Conservation (phyloP, 2,113 vertebrate genomes). For the Microcebus jonahi region DNA sequence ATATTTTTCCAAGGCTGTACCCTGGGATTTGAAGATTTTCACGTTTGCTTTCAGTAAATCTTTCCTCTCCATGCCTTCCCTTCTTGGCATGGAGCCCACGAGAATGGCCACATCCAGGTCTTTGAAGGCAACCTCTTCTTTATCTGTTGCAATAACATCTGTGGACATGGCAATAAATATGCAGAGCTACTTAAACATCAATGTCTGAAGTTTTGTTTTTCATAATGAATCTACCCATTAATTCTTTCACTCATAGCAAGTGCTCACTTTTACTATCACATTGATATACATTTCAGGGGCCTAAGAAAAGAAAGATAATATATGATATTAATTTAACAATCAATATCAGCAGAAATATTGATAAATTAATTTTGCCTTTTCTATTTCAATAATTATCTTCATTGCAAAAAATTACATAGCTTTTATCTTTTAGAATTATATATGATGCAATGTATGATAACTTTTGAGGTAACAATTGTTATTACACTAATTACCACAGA, state of each 20-base stretch:
- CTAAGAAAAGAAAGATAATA: neutral
- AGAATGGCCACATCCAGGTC: slow-evolving; percentile 95
- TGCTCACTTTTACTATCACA: slow-evolving; percentile 30
- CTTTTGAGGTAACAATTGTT: slow-evolving; percentile 9
- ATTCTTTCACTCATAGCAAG: slow-evolving; percentile 41
- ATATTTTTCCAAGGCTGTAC: slow-evolving; percentile 95
- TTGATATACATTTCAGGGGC: neutral
- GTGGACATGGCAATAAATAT: slow-evolving; percentile 56
- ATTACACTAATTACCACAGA: slow-evolving; percentile 9
- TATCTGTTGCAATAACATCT: slow-evolving; percentile 97
- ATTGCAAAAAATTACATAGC: slow-evolving; percentile 5
- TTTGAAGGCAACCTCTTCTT: slow-evolving; percentile 96
- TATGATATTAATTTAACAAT: neutral
- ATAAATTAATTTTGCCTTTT: slow-evolving; percentile 44
- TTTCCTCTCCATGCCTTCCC: slow-evolving; percentile 99
- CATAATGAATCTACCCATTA: neutral
- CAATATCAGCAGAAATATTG: slow-evolving; percentile 23
- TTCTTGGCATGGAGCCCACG: slow-evolving; percentile 98
- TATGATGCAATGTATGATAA: neutral
- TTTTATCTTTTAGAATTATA: slow-evolving; percentile 25
- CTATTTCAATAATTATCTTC: slow-evolving; percentile 38
- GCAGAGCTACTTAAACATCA: slow-evolving; percentile 40
- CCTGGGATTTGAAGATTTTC: slow-evolving; percentile 97
- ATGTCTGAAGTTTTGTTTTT: slow-evolving; percentile 12
- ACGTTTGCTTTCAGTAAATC: slow-evolving; percentile 98